Evolutionary conservation across 2,888 invertebrate species (phyloP).

Genomic region (Sialis lutaria): DNA sequence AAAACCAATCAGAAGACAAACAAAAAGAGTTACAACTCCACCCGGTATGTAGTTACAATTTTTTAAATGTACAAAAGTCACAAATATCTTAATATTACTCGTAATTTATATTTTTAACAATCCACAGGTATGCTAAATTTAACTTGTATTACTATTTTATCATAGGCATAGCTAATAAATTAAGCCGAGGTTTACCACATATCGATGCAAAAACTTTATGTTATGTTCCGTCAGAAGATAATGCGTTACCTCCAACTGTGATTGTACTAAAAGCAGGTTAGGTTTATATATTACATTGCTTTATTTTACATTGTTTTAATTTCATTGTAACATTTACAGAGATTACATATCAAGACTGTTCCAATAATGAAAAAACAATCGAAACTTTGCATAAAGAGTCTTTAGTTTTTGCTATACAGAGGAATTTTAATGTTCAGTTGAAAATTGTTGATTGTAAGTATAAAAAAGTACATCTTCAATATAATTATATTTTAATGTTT

Average conservation of each 20-base stretch:
- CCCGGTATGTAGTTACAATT: slow-evolving; percentile 11
- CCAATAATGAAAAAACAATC: slow-evolving; percentile 34
- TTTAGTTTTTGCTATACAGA: slow-evolving; percentile 54
- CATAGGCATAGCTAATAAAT: neutral
- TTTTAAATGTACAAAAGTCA: slow-evolving; percentile 7
- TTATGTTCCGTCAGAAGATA: slow-evolving; percentile 33
- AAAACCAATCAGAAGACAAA: slow-evolving; percentile 18
- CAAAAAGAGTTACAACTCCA: slow-evolving; percentile 20
- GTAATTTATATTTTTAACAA: neutral
- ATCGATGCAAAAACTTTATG: slow-evolving; percentile 33
- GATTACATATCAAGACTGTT: slow-evolving; percentile 32
- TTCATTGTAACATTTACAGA: slow-evolving; percentile 21
- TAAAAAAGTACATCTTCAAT: too few species aligned
- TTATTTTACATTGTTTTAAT: neutral
- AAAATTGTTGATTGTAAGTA: slow-evolving; percentile 56
- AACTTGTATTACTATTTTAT: too few species aligned
- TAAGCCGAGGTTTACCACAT: slow-evolving; percentile 22
- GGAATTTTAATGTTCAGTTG: slow-evolving; percentile 54
- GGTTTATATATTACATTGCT: slow-evolving; percentile 7
- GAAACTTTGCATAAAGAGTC: slow-evolving; percentile 39
- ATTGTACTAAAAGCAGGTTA: slow-evolving; percentile 32
- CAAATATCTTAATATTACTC: slow-evolving; percentile 1
- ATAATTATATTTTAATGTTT: neutral
- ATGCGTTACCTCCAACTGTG: slow-evolving; percentile 35
- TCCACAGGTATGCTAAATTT: neutral